Evolutionary conservation across 2,797 vertebrate genomes (phyloP), one percentile per base, ranked within the genome.

Genomic region (Lagodon rhomboides): DNA sequence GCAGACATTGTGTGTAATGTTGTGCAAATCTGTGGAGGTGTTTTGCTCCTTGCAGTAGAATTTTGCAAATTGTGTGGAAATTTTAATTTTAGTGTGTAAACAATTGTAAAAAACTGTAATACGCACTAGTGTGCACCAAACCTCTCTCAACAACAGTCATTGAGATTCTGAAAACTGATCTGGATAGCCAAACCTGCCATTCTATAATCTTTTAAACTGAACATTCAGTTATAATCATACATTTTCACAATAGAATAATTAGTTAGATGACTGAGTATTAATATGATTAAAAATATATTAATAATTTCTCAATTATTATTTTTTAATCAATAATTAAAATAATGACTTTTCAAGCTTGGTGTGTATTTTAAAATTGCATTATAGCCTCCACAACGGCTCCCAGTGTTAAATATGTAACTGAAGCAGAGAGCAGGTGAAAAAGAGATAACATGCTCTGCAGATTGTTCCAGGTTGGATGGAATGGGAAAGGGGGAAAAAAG

Each of bases 391-490:
- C 15, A 20, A 15, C 55, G 20, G 44, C 41, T 58, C 16, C 10
- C 1, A 3, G 25, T 8, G 47, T 56, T 64, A 38, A 67, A 6
- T 4, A 6, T 30, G 1, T 38, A 12, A 62, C 46, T 23, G 69
- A 60, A 67, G 43, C n/a, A 41, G 56, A 60, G 20, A 72, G n/a
- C 41, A 50, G 70, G 73, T 34, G 56, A 60, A 50, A 46, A n/a
- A 27, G 1, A 68, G 72, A 82, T 55, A 46, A 55, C 17, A 73
- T 7, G 20, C 51, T 53, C 17, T 22, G 71, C 56, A 73, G 22
- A 69, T 69, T 44, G 60, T 56, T 61, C 25, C 13, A 23, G 18
- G 12, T 43, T 61, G 61, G 44, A 68, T 30, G 17, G 23, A 60
- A 53, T 5, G 46, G 7, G 16, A 4, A 3, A n/a, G n/a, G 12